phyloP scores from a whole-genome alignment of 2,888 invertebrate species.

The Drosophila melanosoma region DNA sequence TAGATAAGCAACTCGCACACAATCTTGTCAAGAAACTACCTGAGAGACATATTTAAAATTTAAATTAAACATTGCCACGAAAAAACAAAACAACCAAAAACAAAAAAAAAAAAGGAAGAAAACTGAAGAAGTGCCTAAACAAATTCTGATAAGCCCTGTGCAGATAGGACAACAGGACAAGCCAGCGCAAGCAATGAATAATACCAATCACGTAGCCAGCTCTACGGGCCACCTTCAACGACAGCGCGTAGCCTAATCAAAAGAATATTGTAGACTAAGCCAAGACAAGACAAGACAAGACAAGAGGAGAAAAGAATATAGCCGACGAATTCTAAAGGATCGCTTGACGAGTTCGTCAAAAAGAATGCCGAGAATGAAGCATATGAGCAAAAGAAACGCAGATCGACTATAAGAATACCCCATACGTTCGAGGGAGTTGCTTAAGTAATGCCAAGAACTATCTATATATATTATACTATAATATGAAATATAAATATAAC shows the following conservation, averaged over 20 bases:
- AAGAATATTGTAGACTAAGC: conserved; percentile 77
- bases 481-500: too few species aligned
- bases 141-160: conserved; percentile 69
- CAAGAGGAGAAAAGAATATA: conserved; percentile 26
- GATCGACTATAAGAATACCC: conserved; percentile 28
- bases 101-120: conserved; percentile 8
- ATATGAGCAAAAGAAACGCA: neutral
- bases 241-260: conserved; percentile 63
- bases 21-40: conserved; percentile 50
- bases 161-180: conserved; percentile 64
- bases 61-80: conserved; percentile 67
- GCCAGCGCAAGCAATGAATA: conserved; percentile 78
- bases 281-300: conserved; percentile 61
- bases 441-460: neutral
- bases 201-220: conserved; percentile 78
- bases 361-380: conserved; percentile 13
- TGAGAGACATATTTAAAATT: conserved; percentile 73
- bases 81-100: conserved; percentile 5
- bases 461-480: too few species aligned
- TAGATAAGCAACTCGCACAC: conserved; percentile 53
- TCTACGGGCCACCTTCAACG: conserved; percentile 46
- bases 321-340: conserved; percentile 69
- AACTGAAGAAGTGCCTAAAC: conserved; percentile 62
- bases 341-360: conserved; percentile 47
- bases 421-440: neutral